Evolutionary conservation across 2,797 vertebrate species (phyloP), one percentile per base, ranked within the genome.

Genomic region (Xyrichtys novacula): DNA sequence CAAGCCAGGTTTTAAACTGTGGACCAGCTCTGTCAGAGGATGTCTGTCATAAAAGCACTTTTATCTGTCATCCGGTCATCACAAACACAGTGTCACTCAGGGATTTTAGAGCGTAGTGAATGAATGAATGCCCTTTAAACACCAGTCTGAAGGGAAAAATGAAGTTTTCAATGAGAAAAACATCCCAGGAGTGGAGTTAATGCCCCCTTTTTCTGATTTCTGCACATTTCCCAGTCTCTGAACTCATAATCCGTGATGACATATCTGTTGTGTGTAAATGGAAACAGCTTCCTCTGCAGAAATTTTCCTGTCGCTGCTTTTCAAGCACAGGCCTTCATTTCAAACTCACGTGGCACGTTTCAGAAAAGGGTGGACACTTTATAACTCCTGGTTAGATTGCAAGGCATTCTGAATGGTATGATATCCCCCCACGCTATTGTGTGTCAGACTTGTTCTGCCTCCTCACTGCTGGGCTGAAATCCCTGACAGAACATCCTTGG

Each of bases 401-500:
- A 43, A 50, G 17, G 36, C 19, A 50, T 52, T 25, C 14, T 29
- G 17, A 36, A 31, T 44, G 28, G 72, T 40, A 26, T 19, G 14
- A 23, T n/a, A 61, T 65, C 32, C 14, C 38, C 10, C 46, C 19
- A 19, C 47, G 48, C 10, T 5, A 4, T 14, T 34, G 49, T 36
- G 49, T 28, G 62, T 53, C 54, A 25, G 25, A 43, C 40, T 43
- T 43, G 40, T 43, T 39, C 49, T n/a, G n/a, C 28, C 0, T 14
- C 12, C 31, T 68, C 2, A 10, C 6, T 62, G 42, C 49, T 19
- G 47, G 42, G 60, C 56, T 74, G 19, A 81, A 73, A 60, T 1
- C 19, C 39, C 22, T 65, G 56, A 68, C 75, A 25, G 43, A 12
- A 55, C 70, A 63, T 82, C 85, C 85, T 88, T 31, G 15, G 84